These are phyloP conservation scores for Alcis repandata DNA, from an alignment of 2,888 invertebrate species.

Conservation along the genomic window DNA sequence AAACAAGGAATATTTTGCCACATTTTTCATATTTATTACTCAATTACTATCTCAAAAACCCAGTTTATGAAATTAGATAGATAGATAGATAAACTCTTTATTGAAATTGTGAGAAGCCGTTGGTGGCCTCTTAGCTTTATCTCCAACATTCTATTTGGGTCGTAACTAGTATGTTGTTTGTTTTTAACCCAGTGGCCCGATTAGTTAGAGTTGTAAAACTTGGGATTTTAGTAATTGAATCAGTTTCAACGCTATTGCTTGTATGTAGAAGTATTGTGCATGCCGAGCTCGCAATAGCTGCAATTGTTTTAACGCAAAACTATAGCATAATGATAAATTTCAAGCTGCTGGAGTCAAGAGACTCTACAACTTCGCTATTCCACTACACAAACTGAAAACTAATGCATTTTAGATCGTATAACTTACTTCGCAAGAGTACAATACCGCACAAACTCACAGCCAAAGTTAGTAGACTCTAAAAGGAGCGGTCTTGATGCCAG, in stretches of 20 bases:
- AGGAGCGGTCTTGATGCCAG: constrained; percentile 19
- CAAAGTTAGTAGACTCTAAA: constrained; percentile 7
- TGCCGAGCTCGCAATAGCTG: constrained; percentile 9
- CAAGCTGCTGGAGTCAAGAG: background rate
- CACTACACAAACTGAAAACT: constrained; percentile 4
- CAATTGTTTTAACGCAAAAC: constrained; percentile 29
- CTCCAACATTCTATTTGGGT: constrained; percentile 27
- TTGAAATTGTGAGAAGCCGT: constrained; percentile 19
- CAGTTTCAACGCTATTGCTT: constrained; percentile 24
- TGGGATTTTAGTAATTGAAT: constrained; percentile 27
- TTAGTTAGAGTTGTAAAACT: constrained; percentile 27
- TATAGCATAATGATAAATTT: constrained; percentile 25
- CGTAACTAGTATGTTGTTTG: constrained; percentile 30
- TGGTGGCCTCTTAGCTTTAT: constrained; percentile 29
- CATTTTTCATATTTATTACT: constrained; percentile 12
- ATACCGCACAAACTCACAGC: background rate
- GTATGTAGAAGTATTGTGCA: constrained; percentile 10
- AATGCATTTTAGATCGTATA: constrained; percentile 15
- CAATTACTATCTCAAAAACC: constrained; percentile 8
- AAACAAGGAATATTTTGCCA: background rate
- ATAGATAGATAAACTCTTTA: no score
- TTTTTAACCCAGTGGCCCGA: constrained; percentile 32
- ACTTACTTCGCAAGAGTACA: background rate
- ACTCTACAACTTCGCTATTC: constrained; percentile 3
- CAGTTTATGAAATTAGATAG: constrained; percentile 11